phyloP scores from a whole-genome alignment of 2,888 invertebrate genomes.

The Elmis aenea region DNA sequence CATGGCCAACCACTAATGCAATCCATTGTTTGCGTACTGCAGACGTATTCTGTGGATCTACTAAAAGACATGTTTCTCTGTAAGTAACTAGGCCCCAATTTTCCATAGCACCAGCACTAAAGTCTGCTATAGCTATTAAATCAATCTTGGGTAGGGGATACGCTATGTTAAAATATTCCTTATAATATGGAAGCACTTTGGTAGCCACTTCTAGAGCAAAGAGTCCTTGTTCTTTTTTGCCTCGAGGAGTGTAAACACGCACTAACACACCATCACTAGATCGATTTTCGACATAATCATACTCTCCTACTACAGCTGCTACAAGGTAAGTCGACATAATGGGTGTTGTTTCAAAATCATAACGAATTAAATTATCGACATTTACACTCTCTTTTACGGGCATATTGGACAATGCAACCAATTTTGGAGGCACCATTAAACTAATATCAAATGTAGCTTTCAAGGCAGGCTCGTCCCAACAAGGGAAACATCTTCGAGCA shows the following conservation, averaged over 20 bases:
- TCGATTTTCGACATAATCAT: slow-evolving; percentile 81
- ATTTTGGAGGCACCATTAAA: slow-evolving; percentile 71
- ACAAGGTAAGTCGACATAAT: slow-evolving; percentile 94
- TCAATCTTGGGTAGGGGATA: slow-evolving; percentile 96
- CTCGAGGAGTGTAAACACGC: slow-evolving; percentile 78
- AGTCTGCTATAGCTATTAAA: slow-evolving; percentile 91
- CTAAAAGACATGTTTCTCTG: slow-evolving; percentile 81
- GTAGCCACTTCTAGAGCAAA: slow-evolving; percentile 89
- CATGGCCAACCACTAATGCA: slow-evolving; percentile 84
- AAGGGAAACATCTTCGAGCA: slow-evolving; percentile 90
- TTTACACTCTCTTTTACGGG: slow-evolving; percentile 49
- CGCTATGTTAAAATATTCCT: slow-evolving; percentile 87
- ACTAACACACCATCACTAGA: slow-evolving; percentile 77
- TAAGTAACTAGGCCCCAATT: slow-evolving; percentile 94
- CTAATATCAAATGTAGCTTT: slow-evolving; percentile 92
- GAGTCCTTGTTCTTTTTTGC: slow-evolving; percentile 84
- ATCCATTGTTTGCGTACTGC: slow-evolving; percentile 77
- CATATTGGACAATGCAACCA: slow-evolving; percentile 92
- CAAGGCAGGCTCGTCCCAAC: slow-evolving; percentile 95
- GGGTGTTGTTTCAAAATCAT: slow-evolving; percentile 76
- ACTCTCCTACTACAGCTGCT: slow-evolving; percentile 90
- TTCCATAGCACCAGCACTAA: slow-evolving; percentile 94
- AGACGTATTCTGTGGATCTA: slow-evolving; percentile 87
- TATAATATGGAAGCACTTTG: slow-evolving; percentile 87
- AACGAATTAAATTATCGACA: slow-evolving; percentile 25